Evolutionary conservation across 1,140 invertebrate genomes (phyloP), one percentile per base, ranked within the genome.

Genomic region (Formica exsecta): DNA sequence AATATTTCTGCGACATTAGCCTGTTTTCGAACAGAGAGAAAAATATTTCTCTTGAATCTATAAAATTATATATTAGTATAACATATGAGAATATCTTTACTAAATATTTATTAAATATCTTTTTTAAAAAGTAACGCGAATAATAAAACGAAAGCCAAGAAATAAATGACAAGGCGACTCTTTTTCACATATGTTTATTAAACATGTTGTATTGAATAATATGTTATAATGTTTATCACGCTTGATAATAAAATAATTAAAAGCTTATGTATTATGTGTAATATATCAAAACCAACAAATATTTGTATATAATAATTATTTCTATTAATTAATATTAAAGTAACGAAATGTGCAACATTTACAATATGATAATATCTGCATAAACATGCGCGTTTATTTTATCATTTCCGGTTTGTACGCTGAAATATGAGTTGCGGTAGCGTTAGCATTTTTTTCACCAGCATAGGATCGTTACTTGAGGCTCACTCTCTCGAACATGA

Each of bases 1-100:
- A 74, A 74, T 83, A 83, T 83, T 61, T 36, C 70, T 3, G n/a
- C 65, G 32, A 74, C 7, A 51, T 61, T 32, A 32, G 41, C 41
- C 2, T 19, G 44, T 38, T 57, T 22, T 32, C 22, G 38, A n/a
- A 22, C 48, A 25, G 68, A 51, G 48, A 51, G 48, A 74, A 64
- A 61, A 54, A 73, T 48, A 44, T 74, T 73, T 41, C 25, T 32
- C 54, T 61, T 11, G 22, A 65, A 41, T 51, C 48, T 19, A 19
- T 75, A 38, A 64, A 44, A 64, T 4, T 62, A 16, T 51, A 9
- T 19, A n/a, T 59, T 64, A 32, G 65, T 19, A 32, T 68, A 66
- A 68, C 38, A 38, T 29, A 51, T n/a, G 4, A 19, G 36, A 65
- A 25, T 32, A n/a, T 62, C 1, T 22, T 32, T 32, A 13, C 9